Percentiles rank a stretch among this genome's conserved stretches.
Conservation (phyloP, 2,113 vertebrate genomes). For the Sebastes schlegelii region DNA sequence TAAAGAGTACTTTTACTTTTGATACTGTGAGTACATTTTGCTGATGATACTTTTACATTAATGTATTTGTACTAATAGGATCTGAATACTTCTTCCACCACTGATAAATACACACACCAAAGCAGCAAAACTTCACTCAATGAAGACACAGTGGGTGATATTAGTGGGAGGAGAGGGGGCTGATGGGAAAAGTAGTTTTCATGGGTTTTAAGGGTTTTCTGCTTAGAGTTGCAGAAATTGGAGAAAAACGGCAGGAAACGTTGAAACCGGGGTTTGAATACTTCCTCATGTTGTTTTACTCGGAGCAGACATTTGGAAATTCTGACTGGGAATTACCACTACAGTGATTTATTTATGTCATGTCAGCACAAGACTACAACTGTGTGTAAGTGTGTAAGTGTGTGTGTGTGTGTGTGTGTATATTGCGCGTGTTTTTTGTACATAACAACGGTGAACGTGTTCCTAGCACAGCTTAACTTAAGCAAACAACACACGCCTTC, state of each 20-base stretch:
- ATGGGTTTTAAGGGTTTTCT: conserved; percentile 29
- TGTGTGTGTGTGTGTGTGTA: conserved; percentile 14
- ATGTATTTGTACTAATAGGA: background rate
- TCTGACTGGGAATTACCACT: conserved; percentile 37
- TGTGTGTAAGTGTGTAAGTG: conserved; percentile 35
- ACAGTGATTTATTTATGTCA: conserved; percentile 50
- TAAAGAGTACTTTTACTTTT: background rate
- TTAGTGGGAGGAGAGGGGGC: background rate
- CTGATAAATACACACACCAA: background rate
- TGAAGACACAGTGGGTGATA: background rate
- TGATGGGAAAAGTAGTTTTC: conserved; percentile 64
- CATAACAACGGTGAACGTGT: conserved; percentile 71
- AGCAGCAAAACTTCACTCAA: conserved; percentile 4
- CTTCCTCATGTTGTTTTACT: conserved; percentile 61
- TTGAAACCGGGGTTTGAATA: conserved; percentile 37
- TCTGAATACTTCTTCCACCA: background rate
- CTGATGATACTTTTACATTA: background rate
- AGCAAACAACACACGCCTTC: conserved; percentile 81
- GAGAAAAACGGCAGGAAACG: conserved; percentile 34
- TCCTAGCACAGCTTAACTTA: conserved; percentile 68
- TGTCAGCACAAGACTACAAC: conserved; percentile 66
- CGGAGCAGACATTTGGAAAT: conserved; percentile 51
- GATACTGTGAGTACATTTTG: background rate
- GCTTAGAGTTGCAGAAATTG: conserved; percentile 58
- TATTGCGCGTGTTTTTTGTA: conserved; percentile 44